These are phyloP conservation scores for Rhineura floridana DNA, from an alignment of 2,113 vertebrate species.

Conservation along the genomic window DNA sequence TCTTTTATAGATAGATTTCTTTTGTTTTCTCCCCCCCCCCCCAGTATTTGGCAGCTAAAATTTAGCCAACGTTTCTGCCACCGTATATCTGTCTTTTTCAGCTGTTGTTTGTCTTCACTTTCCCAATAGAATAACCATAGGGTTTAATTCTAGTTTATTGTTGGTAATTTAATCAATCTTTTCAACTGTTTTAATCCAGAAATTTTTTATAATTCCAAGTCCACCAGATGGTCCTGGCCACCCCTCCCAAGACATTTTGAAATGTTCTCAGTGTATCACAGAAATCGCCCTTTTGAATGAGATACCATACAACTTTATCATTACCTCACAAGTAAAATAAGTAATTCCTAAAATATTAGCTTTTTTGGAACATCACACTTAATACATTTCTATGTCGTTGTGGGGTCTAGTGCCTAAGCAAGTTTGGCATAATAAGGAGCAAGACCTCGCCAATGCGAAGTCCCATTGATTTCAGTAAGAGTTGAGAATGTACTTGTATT, in stretches of 20 bases:
- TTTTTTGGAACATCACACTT: not conserved
- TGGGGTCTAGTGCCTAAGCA: not conserved
- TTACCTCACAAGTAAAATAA: not conserved
- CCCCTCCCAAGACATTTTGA: not conserved
- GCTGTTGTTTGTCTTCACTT: no score
- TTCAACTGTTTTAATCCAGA: no score
- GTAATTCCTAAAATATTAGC: not conserved
- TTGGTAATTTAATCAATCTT: no score
- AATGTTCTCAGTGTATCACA: not conserved
- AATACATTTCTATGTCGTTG: not conserved
- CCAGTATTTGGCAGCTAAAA: no score
- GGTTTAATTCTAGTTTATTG: no score
- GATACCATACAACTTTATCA: not conserved
- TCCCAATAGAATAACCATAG: no score
- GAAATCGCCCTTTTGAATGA: not conserved
- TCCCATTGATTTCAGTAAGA: not conserved
- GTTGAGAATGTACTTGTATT: not conserved
- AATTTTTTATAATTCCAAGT: no score
- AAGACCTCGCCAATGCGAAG: not conserved
- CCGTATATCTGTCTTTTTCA: no score
- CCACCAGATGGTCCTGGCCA: no score
- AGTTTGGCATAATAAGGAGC: not conserved
- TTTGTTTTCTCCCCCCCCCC: no score
- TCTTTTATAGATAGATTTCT: no score
- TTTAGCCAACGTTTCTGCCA: no score